Conservation (phyloP, 2,797 vertebrate genomes). For the Megaceryle alcyon region DNA sequence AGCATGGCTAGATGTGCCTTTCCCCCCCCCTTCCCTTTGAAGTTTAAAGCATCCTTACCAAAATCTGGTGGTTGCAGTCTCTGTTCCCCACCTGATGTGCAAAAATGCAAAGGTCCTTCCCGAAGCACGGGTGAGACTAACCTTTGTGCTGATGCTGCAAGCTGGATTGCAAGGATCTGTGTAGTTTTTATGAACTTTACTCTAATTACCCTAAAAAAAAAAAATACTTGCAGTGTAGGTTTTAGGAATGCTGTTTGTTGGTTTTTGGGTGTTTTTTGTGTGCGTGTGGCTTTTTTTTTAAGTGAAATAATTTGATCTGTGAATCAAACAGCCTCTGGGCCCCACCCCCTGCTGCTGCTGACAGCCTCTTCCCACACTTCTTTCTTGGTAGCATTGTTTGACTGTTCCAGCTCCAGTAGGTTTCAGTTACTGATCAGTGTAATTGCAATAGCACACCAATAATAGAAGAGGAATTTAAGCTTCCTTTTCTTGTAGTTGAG, state of each 20-base stretch:
- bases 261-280: neutral
- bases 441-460: conserved; percentile 54
- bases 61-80: neutral
- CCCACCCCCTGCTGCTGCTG: conserved; percentile 40
- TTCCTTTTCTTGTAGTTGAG: conserved; percentile 51
- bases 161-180: neutral
- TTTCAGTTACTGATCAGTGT: conserved; percentile 52
- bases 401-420: conserved; percentile 51
- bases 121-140: neutral
- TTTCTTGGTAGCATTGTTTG: conserved; percentile 37
- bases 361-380: conserved; percentile 57
- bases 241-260: neutral
- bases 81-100: neutral
- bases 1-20: neutral
- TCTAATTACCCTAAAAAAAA: neutral
- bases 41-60: neutral
- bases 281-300: neutral
- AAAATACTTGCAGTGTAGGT: neutral
- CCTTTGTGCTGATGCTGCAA: neutral
- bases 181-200: neutral
- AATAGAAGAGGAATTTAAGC: conserved; percentile 57
- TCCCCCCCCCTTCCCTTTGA: neutral
- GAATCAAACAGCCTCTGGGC: conserved; percentile 41
- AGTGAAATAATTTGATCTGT: conserved; percentile 33
- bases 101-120: neutral